Evolutionary conservation across 2,797 vertebrate species (phyloP).

Genomic region (Acestrorhynchus altus): DNA sequence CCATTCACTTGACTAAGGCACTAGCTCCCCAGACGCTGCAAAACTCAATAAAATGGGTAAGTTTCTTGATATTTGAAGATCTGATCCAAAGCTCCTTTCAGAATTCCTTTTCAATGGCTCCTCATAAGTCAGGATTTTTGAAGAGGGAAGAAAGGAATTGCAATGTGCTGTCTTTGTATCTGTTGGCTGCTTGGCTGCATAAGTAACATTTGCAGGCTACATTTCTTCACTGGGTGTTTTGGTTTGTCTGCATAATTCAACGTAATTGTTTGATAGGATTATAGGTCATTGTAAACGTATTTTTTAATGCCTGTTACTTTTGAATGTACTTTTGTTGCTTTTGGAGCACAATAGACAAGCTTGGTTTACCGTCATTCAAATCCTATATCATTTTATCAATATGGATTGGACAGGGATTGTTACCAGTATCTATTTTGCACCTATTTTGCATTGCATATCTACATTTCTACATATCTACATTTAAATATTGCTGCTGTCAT

Average conservation of each 20-base stretch:
- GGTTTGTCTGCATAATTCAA: slow-evolving; percentile 16
- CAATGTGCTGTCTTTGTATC: not conserved
- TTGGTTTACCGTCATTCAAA: not conserved
- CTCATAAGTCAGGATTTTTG: slow-evolving; percentile 27
- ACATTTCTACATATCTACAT: too few species aligned
- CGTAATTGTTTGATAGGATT: slow-evolving; percentile 24
- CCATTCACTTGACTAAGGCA: slow-evolving; percentile 20
- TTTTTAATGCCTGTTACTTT: slow-evolving; percentile 11
- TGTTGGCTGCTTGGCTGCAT: slow-evolving; percentile 32
- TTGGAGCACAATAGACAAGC: not conserved
- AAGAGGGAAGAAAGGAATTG: not conserved
- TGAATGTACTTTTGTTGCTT: not conserved
- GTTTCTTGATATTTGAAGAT: slow-evolving; percentile 42
- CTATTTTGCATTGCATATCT: too few species aligned
- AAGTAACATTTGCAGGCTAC: slow-evolving; percentile 16
- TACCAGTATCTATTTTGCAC: too few species aligned
- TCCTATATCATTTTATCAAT: not conserved
- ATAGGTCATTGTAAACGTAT: slow-evolving; percentile 5
- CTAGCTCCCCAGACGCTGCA: slow-evolving; percentile 35
- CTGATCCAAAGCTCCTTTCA: slow-evolving; percentile 6
- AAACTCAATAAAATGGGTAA: slow-evolving; percentile 59
- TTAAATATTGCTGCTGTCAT: too few species aligned
- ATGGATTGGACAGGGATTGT: too few species aligned
- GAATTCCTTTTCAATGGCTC: slow-evolving; percentile 4
- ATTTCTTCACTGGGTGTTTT: slow-evolving; percentile 21